Conservation (phyloP, 1,140 invertebrate genomes). For the Penaeus japonicus region DNA sequence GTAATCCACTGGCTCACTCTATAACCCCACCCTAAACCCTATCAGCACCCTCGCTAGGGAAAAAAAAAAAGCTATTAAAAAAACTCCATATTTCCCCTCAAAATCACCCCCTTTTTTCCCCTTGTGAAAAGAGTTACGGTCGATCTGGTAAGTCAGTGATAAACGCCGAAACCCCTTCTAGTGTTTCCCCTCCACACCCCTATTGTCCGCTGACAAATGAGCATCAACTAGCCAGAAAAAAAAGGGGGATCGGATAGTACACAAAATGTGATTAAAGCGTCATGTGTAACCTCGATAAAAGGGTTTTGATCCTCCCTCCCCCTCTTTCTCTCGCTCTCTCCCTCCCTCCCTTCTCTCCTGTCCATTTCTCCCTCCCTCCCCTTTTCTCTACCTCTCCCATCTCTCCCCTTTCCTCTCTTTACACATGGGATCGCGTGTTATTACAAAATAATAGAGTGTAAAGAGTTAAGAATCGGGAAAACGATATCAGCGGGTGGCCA, state of each 20-base stretch:
- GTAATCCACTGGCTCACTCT: no score
- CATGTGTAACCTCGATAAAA: slow-evolving; percentile 38
- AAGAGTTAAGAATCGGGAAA: slow-evolving; percentile 30
- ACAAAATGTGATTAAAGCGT: slow-evolving; percentile 36
- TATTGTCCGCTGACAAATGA: slow-evolving; percentile 42
- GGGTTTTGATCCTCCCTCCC: slow-evolving; percentile 32
- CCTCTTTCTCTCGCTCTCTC: background rate
- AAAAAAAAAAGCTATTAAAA: no score
- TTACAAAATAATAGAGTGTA: slow-evolving; percentile 36
- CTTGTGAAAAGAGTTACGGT: no score
- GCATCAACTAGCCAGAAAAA: slow-evolving; percentile 32
- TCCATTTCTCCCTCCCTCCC: background rate
- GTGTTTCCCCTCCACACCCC: slow-evolving; percentile 2
- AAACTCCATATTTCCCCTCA: background rate
- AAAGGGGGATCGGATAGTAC: slow-evolving; percentile 18
- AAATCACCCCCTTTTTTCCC: background rate
- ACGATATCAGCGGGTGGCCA: slow-evolving; percentile 14
- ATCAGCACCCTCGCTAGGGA: no score
- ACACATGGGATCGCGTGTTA: slow-evolving; percentile 46
- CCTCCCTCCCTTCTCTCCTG: background rate
- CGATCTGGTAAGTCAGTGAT: background rate
- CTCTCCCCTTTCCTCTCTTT: background rate
- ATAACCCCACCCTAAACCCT: no score
- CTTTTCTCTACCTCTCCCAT: no score
- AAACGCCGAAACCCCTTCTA: slow-evolving; percentile 32